A percentile compares a stretch with the other conserved stretches of the same genome.
Evolutionary conservation across 2,113 vertebrate species (phyloP).

Genomic region (Tupaia chinensis): DNA sequence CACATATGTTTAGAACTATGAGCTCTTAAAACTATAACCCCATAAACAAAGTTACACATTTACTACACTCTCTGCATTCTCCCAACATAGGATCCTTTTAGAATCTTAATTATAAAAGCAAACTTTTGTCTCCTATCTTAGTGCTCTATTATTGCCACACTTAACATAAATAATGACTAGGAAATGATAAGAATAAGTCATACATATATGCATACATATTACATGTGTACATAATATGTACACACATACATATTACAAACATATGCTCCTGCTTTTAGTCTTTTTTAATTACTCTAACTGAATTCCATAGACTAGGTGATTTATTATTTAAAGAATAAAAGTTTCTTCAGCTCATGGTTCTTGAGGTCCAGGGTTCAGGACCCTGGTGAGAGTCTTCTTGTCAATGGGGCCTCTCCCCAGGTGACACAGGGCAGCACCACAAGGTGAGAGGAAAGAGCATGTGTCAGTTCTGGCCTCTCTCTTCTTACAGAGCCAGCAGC

Average conservation of each 20-base stretch:
- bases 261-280: background rate
- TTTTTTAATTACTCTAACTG: no score
- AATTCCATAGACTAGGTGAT: no score
- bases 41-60: background rate
- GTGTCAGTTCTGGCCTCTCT: no score
- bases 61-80: accelerated
- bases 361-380: no score
- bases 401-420: no score
- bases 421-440: no score
- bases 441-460: no score
- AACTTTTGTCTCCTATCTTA: background rate
- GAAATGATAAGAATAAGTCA: background rate
- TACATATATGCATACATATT: no score
- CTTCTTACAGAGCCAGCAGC: no score
- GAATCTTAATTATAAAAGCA: background rate
- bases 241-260: background rate
- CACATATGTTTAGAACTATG: background rate
- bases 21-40: background rate
- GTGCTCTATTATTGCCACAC: background rate
- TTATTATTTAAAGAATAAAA: no score
- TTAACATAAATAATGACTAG: background rate
- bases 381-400: no score
- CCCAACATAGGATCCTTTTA: background rate
- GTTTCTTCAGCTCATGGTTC: no score
- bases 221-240: background rate